Percentiles rank a stretch among this genome's conserved stretches.
These are phyloP conservation scores for Eonycteris spelaea DNA, from an alignment of 2,113 vertebrate species.

Conservation along the genomic window DNA sequence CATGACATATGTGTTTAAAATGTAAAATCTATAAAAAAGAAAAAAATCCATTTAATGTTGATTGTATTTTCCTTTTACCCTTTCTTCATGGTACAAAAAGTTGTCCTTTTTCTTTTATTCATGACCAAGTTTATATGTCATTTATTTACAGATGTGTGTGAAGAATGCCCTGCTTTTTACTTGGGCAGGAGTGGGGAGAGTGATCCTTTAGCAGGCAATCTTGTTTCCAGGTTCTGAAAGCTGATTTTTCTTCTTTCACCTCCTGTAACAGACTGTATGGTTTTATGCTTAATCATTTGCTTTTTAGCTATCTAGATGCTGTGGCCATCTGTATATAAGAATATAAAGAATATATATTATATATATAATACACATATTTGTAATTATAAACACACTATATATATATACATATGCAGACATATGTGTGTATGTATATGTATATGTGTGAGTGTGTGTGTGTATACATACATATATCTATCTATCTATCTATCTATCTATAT, in stretches of 20 bases:
- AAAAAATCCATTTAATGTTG: slow-evolving; percentile 64
- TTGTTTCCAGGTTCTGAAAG: slow-evolving; percentile 1
- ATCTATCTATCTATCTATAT: no score
- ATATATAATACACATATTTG: background rate
- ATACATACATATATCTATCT: no score
- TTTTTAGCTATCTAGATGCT: background rate
- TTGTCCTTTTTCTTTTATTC: slow-evolving; percentile 63
- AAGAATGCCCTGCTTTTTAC: background rate
- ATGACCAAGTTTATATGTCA: slow-evolving; percentile 46
- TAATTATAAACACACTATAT: background rate
- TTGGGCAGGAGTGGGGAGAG: no score
- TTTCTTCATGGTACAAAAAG: slow-evolving; percentile 61
- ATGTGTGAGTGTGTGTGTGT: no score
- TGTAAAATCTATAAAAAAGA: slow-evolving; percentile 76
- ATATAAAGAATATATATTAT: background rate
- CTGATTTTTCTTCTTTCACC: background rate
- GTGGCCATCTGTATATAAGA: background rate
- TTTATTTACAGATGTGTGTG: slow-evolving; percentile 39
- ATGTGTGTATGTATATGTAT: no score
- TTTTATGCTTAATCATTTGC: slow-evolving; percentile 23
- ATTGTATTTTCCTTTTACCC: slow-evolving; percentile 65
- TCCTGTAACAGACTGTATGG: background rate
- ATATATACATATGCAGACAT: background rate
- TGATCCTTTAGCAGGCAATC: background rate
- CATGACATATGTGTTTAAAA: slow-evolving; percentile 79